phyloP scores from a whole-genome alignment of 2,888 invertebrate genomes.

The Hylaea fasciaria region DNA sequence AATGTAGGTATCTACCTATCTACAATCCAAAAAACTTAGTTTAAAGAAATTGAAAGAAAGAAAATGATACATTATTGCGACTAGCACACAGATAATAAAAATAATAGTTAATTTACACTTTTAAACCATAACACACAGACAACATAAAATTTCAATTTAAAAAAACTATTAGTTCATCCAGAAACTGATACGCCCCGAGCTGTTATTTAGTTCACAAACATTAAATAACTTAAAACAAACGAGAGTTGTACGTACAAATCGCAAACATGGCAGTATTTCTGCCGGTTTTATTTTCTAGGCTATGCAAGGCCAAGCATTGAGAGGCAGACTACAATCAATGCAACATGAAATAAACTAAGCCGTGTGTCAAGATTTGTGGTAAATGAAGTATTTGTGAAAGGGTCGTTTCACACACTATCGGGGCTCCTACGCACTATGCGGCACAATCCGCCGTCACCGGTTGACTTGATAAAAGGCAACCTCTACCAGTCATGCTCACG shows the following conservation, averaged over 20 bases:
- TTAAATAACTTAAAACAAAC: conserved; percentile 25
- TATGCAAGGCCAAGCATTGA: conserved; percentile 65
- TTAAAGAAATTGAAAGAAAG: not conserved
- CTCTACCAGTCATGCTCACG: conserved; percentile 26
- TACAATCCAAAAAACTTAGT: too few relatives aligned
- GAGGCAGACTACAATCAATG: conserved; percentile 57
- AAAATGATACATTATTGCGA: conserved; percentile 17
- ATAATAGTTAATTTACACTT: conserved; percentile 16
- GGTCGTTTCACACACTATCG: too few relatives aligned
- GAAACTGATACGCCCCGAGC: conserved; percentile 27
- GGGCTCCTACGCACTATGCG: too few relatives aligned
- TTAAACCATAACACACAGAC: conserved; percentile 1
- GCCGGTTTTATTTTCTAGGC: conserved; percentile 49
- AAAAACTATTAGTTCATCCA: conserved; percentile 14
- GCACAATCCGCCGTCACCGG: too few relatives aligned
- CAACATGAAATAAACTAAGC: conserved; percentile 76
- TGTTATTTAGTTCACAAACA: conserved; percentile 36
- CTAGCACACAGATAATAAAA: conserved; percentile 12
- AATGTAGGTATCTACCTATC: too few relatives aligned
- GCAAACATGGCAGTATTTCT: conserved; percentile 35
- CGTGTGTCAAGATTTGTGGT: conserved; percentile 60
- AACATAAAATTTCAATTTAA: not conserved
- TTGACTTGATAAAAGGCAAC: too few relatives aligned
- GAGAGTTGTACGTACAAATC: conserved; percentile 18
- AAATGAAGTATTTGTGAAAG: conserved; percentile 61